Conservation (phyloP, 2,888 invertebrate species). For the Vesta saturnalis region DNA sequence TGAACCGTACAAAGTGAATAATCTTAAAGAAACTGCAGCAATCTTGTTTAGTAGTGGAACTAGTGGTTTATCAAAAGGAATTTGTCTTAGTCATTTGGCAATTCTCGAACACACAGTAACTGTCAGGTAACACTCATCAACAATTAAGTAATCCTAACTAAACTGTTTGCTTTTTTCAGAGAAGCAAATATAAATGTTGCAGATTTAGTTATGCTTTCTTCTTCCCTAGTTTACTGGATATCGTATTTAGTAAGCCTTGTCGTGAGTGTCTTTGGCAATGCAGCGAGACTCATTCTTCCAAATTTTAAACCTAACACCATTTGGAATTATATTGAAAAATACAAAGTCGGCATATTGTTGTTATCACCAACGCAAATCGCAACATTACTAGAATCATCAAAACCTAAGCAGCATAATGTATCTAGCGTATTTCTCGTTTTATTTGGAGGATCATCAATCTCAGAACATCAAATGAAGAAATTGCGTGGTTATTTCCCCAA, state of each 20-base stretch:
- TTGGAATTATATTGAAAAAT: conserved; percentile 15
- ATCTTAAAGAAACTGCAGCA: conserved; percentile 36
- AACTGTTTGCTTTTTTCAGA: not conserved
- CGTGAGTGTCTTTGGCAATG: no score
- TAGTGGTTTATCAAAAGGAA: conserved; percentile 47
- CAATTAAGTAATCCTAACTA: conserved; percentile 10
- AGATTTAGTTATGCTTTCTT: not conserved
- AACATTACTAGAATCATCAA: not conserved
- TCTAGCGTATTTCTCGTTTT: not conserved
- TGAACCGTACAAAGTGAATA: conserved; percentile 16
- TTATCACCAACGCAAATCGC: not conserved
- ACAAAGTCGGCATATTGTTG: conserved; percentile 5
- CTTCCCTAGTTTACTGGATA: conserved; percentile 51
- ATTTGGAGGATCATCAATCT: not conserved
- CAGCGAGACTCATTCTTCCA: conserved; percentile 42
- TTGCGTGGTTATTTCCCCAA: no score
- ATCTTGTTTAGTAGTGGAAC: conserved; percentile 48
- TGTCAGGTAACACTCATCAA: no score
- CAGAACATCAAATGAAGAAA: no score
- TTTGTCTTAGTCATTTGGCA: no score
- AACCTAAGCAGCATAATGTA: not conserved
- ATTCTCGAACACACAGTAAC: conserved; percentile 38
- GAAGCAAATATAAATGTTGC: not conserved
- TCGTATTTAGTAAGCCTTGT: conserved; percentile 45
- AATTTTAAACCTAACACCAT: conserved; percentile 33